Evolutionary conservation across 2,797 vertebrate genomes (phyloP), one percentile per base, ranked within the genome.

Genomic region (Mareca strepera): DNA sequence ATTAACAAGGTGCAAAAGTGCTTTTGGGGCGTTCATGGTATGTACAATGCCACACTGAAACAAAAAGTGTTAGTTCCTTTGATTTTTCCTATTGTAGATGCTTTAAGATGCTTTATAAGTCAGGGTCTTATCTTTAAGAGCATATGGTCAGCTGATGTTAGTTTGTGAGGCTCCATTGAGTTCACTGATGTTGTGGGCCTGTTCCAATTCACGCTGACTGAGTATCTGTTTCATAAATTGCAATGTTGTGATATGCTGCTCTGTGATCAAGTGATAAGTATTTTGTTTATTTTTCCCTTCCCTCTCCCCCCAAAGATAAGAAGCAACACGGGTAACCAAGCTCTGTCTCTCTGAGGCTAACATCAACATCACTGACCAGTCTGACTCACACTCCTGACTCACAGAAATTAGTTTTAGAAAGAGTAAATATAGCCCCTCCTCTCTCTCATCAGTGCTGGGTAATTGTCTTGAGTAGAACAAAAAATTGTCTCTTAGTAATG

Each of bases 311-410:
- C 37, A 43, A 62, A 84, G 88, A 82, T 79, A 92, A 67, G 77
- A 88, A 88, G 10, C 17, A 74, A 73, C 41, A n/a, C 0, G 2
- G 33, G 7, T 62, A 90, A 74, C 55, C 7, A 17, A 74, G 17
- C 39, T 76, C 17, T 86, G 26, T 86, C 58, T 88, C 44, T 76
- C 44, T 64, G 39, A 86, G 67, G 43, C 48, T 63, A 78, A 41
- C 63, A 72, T 77, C 88, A 77, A 56, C 63, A 90, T 67, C 46
- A 55, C 48, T 88, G 89, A 37, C 81, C 70, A 20, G 25, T 20
- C 50, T 88, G 87, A 96, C 59, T 94, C 94, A 91, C 4, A 1
- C 22, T 86, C 53, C 77, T 79, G 77, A 92, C 70, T 94, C 86
- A 93, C 48, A 80, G 78, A 84, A 91, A 60, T 63, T 67, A 41